Base-by-base conservation (phyloP, 2,797 vertebrate genomes). In the Lithobates sylvaticus region DNA sequence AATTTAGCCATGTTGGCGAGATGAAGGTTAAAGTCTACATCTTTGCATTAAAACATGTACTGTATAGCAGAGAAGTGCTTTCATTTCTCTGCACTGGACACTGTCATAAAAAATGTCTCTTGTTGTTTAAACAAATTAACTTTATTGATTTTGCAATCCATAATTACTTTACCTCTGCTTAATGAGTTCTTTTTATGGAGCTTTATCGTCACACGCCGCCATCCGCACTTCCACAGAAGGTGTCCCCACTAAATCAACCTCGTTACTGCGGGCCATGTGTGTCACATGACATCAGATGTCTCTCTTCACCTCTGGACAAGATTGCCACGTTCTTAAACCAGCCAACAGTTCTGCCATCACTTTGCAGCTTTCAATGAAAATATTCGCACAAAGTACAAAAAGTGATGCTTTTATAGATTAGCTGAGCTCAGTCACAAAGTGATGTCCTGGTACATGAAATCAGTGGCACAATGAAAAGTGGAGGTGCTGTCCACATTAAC, bases 121-220 rank as follows among this genome's bases (percentile, higher is more conserved):
- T 87, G 80, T 83, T 83, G 74, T 87, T 83, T 87, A 83, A 87
- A 87, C 85, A 87, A 83, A 87, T 87, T 87, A 87, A 83, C 81
- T 87, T 83, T 78, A 87, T 83, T 87, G 85, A 86, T 86, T 78
- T 83, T 65, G 75, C 80, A 83, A 83, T 73, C 67, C 80, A 50
- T 86, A 86, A 83, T 83, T 78, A 86, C 85, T 86, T 86, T 86
- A 86, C 74, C 73, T 78, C 85, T 50, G 50, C 78, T 82, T 86
- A 86, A 86, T 82, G 85, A 81, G 78, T 81, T 81, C 78, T 76
- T 86, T 86, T 81, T 86, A 86, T 86, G 73, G 85, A 67, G 68
- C 79, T 83, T 72, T 70, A 78, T 68, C 58, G 47, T 83, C 85
- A 83, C 68, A 73, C 65, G 26, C 68, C 5, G 76, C 79, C 68